These are phyloP conservation scores for Tigriopus japonicus DNA, from an alignment of 1,140 invertebrate genomes.

Conservation along the genomic window DNA sequence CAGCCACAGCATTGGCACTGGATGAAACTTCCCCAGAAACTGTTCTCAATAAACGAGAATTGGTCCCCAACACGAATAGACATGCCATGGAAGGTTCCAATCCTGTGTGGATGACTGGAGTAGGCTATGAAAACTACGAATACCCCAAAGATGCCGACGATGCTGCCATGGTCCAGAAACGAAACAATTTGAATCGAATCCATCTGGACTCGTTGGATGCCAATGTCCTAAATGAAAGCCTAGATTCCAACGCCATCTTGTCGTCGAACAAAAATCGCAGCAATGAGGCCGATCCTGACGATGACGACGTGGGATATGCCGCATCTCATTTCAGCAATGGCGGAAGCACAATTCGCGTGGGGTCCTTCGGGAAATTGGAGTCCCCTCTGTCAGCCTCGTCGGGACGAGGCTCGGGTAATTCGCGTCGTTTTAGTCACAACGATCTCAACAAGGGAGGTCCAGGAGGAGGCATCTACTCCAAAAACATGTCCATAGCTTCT, in stretches of 20 bases:
- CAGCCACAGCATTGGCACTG: conserved; percentile 40
- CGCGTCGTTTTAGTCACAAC: neutral
- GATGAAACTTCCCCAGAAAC: neutral
- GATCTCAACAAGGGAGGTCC: neutral
- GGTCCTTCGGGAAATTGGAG: neutral
- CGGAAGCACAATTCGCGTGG: conserved; percentile 14
- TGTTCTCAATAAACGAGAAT: neutral
- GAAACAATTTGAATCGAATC: conserved; percentile 1
- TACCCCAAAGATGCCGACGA: conserved; percentile 55
- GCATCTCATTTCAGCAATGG: conserved; percentile 29
- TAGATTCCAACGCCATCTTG: neutral
- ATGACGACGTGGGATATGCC: neutral
- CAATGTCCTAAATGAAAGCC: conserved; percentile 7
- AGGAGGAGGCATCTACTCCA: neutral
- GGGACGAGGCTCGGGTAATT: too few species aligned
- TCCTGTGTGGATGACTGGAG: conserved; percentile 68
- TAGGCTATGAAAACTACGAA: conserved; percentile 83
- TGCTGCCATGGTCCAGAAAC: conserved; percentile 17
- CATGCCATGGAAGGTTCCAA: conserved; percentile 82
- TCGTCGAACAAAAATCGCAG: too few species aligned
- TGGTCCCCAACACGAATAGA: conserved; percentile 78
- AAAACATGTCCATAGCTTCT: neutral
- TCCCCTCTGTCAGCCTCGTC: neutral
- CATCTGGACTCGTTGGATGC: conserved; percentile 9
- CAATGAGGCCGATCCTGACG: neutral